Evolutionary conservation across 1,140 invertebrate genomes (phyloP).

Genomic region (Pseudomyrmex dendroicus): DNA sequence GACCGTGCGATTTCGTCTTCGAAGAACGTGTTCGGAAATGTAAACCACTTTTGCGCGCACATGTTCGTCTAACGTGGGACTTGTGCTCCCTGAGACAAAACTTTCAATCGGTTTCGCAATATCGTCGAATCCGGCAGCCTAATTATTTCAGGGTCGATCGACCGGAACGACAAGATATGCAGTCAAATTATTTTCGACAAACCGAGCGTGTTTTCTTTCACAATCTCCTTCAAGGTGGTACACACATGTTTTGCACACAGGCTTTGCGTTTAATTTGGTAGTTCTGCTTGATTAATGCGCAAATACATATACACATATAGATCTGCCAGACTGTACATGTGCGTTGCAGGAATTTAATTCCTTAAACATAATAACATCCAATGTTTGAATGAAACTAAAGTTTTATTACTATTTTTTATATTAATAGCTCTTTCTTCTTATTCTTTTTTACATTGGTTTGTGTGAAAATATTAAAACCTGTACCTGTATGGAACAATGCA

Average conservation of each 20-base stretch:
- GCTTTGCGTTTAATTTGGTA: neutral
- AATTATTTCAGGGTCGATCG: neutral
- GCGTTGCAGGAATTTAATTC: neutral
- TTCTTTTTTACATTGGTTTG: neutral
- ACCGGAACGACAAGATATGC: neutral
- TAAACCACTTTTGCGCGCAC: slow-evolving; percentile 55
- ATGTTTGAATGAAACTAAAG: neutral
- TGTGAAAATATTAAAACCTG: too few species aligned
- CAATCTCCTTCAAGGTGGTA: neutral
- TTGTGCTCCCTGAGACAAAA: slow-evolving; percentile 36
- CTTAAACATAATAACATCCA: too few species aligned
- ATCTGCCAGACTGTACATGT: neutral
- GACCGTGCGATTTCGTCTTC: slow-evolving; percentile 45
- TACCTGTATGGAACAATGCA: too few species aligned
- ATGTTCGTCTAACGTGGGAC: slow-evolving; percentile 42
- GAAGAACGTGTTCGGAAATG: slow-evolving; percentile 62
- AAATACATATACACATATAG: neutral
- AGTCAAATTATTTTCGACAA: neutral
- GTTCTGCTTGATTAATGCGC: neutral
- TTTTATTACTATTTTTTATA: neutral
- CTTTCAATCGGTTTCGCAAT: slow-evolving; percentile 8
- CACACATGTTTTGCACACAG: neutral
- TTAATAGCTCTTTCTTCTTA: too few species aligned
- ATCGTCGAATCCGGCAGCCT: neutral
- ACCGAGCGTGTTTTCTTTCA: neutral